phyloP scores from a whole-genome alignment of 2,888 invertebrate species.

The Agonum fuliginosum region DNA sequence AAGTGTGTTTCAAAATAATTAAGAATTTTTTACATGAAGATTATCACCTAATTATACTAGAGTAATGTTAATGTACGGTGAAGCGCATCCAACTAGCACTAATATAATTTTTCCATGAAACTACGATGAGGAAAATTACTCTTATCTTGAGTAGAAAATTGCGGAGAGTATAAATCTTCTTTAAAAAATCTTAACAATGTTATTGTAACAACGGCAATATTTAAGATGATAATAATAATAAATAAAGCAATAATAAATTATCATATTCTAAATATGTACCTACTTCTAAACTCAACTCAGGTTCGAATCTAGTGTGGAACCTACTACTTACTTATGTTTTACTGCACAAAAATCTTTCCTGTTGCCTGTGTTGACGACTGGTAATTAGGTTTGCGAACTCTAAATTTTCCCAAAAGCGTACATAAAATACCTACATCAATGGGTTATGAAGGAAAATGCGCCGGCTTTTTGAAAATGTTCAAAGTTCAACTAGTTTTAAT shows the following conservation, averaged over 20 bases:
- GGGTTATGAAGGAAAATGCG: too few species aligned
- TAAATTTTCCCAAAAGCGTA: too few species aligned
- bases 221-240: too few species aligned
- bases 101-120: constrained; percentile 46
- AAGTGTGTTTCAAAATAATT: constrained; percentile 39
- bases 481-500: too few species aligned
- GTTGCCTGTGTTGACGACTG: too few species aligned
- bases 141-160: constrained; percentile 28
- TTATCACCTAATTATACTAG: constrained; percentile 41
- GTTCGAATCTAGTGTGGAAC: background rate
- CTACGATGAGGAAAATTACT: constrained; percentile 27
- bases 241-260: too few species aligned
- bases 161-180: background rate
- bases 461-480: too few species aligned
- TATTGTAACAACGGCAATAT: background rate
- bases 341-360: background rate
- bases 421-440: too few species aligned
- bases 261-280: background rate
- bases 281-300: background rate
- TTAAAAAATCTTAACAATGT: background rate
- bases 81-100: constrained; percentile 41
- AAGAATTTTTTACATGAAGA: constrained; percentile 38
- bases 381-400: too few species aligned
- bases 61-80: constrained; percentile 30
- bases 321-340: background rate